phyloP scores from a whole-genome alignment of 1,140 invertebrate species.

The Pseudomyrmex cubaensis region DNA sequence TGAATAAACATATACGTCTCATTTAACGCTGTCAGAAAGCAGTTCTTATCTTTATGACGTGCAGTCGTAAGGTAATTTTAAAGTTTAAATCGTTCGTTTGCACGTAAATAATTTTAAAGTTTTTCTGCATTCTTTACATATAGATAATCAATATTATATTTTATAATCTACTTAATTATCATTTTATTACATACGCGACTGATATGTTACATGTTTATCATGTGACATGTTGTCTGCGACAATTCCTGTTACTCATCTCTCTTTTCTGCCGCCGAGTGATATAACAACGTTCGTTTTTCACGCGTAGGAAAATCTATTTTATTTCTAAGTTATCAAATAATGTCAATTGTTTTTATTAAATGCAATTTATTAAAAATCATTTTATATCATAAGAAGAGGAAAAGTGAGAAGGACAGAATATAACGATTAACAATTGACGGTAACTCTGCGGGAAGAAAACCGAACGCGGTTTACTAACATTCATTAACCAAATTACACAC shows the following conservation, averaged over 20 bases:
- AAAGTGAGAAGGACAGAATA: neutral
- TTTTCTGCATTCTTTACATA: neutral
- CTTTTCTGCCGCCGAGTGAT: neutral
- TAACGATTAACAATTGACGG: constrained; percentile 13
- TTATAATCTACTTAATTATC: neutral
- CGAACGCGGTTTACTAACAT: constrained; percentile 24
- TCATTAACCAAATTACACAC: constrained; percentile 30
- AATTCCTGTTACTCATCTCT: neutral
- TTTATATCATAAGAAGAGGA: neutral
- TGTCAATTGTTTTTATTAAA: neutral
- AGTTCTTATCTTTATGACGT: neutral
- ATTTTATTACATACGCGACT: neutral
- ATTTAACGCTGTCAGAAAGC: neutral
- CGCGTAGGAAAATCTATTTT: neutral
- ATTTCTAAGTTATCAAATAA: neutral
- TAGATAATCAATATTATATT: neutral
- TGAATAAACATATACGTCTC: neutral
- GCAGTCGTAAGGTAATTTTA: neutral
- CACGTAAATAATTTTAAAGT: neutral
- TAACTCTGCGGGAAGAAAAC: neutral
- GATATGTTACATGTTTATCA: neutral
- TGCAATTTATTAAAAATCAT: neutral
- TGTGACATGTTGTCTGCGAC: no score
- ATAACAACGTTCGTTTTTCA: neutral
- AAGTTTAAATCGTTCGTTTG: no score